Evolutionary conservation across 1,140 invertebrate species (phyloP).

Genomic region (Pseudoatta argentina): DNA sequence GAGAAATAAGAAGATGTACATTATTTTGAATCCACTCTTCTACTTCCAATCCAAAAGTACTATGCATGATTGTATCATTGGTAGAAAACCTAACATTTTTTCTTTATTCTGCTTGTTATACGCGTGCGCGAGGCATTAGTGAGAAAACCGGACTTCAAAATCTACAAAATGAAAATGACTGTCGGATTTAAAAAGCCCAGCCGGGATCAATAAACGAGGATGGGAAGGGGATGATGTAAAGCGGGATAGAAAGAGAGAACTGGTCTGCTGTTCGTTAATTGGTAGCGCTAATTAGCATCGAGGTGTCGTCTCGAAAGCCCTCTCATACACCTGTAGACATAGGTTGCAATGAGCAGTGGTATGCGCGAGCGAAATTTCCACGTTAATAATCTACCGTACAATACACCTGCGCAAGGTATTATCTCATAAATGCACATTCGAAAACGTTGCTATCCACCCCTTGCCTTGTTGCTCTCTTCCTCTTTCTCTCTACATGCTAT

Average conservation of each 20-base stretch:
- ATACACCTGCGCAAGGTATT: constrained; percentile 64
- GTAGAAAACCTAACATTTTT: background rate
- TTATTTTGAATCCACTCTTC: background rate
- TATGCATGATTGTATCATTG: background rate
- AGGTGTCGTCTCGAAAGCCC: constrained; percentile 73
- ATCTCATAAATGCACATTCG: constrained; percentile 71
- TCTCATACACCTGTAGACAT: constrained; percentile 65
- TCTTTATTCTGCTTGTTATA: background rate
- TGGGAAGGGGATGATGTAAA: background rate
- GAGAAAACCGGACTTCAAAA: constrained; percentile 59
- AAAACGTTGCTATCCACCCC: constrained; percentile 62
- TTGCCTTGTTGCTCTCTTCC: constrained; percentile 11
- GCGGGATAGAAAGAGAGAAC: constrained; percentile 39
- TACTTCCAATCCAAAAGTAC: background rate
- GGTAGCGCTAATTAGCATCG: constrained; percentile 79
- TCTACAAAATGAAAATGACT: constrained; percentile 65
- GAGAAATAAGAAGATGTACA: background rate
- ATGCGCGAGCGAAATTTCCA: constrained; percentile 66
- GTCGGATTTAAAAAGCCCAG: constrained; percentile 51
- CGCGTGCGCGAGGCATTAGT: constrained; percentile 25
- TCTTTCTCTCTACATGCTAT: constrained; percentile 2
- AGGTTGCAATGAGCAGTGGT: constrained; percentile 50
- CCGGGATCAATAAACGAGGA: constrained; percentile 66
- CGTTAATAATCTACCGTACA: constrained; percentile 69
- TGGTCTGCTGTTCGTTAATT: constrained; percentile 75